Conservation (phyloP, 2,113 vertebrate species). For the Chloebia gouldiae region DNA sequence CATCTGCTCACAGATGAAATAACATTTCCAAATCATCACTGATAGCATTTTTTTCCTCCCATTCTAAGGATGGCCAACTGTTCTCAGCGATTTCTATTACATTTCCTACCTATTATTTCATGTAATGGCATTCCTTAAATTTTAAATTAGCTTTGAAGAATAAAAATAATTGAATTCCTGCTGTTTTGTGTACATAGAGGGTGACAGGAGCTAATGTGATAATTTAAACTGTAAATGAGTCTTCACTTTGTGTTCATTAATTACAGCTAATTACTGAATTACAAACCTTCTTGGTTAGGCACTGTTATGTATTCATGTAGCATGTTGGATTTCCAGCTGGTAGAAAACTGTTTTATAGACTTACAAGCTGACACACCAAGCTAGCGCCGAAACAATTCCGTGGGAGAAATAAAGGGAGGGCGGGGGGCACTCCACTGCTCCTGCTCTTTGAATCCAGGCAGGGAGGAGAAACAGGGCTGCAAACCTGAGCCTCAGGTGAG, state of each 20-base stretch:
- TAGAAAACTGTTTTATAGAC: conserved; percentile 84
- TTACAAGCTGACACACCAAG: conserved; percentile 80
- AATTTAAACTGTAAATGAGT: conserved; percentile 99
- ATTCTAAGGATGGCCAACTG: conserved; percentile 81
- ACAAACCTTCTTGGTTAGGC: conserved; percentile 90
- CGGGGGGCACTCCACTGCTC: background rate
- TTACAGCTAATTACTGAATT: conserved; percentile 99
- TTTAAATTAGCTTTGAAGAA: conserved; percentile 95
- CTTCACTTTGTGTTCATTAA: conserved; percentile 99
- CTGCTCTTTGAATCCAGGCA: conserved; percentile 31
- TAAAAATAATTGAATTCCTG: conserved; percentile 97
- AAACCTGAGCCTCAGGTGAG: conserved; percentile 46
- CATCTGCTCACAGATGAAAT: conserved; percentile 77
- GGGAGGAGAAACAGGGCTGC: conserved; percentile 37
- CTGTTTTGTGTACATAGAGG: conserved; percentile 98
- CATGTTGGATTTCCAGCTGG: conserved; percentile 88
- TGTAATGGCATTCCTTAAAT: conserved; percentile 90
- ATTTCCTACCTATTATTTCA: conserved; percentile 87
- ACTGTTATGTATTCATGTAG: conserved; percentile 88
- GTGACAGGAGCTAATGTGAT: conserved; percentile 99
- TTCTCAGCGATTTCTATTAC: conserved; percentile 82
- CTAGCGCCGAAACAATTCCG: conserved; percentile 74
- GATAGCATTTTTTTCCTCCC: conserved; percentile 72
- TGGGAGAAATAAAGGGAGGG: conserved; percentile 63
- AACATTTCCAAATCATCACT: conserved; percentile 78